These are phyloP conservation scores for Gallinago stenura DNA, from an alignment of 2,797 vertebrate genomes.

Conservation along the genomic window DNA sequence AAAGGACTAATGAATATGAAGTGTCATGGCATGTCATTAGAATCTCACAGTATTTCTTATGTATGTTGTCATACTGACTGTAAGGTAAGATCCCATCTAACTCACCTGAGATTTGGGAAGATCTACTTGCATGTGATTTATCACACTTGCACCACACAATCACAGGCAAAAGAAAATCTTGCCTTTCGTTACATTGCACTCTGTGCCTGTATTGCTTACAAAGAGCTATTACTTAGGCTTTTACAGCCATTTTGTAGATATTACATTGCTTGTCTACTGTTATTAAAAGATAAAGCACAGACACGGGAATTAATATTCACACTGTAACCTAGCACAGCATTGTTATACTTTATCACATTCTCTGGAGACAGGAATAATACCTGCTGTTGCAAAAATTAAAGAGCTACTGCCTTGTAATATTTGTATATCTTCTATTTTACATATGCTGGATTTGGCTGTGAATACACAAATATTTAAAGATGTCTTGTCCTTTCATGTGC, in stretches of 20 bases:
- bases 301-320: neutral
- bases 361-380: neutral
- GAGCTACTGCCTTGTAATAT: conserved; percentile 71
- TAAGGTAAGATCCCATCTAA: conserved; percentile 24
- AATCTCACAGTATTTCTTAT: conserved; percentile 2
- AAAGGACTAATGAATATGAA: conserved; percentile 56
- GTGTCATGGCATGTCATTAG: conserved; percentile 38
- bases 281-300: neutral
- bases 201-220: neutral
- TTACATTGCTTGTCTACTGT: neutral
- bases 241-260: neutral
- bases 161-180: neutral
- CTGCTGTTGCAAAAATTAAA: conserved; percentile 16
- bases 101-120: conserved; percentile 7
- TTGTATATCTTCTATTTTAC: conserved; percentile 50
- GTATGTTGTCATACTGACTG: neutral
- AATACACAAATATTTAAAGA: conserved; percentile 67
- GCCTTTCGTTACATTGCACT: neutral
- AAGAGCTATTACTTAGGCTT: neutral
- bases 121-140: conserved; percentile 37
- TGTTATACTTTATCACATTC: neutral
- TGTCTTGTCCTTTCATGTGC: conserved; percentile 36
- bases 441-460: conserved; percentile 40
- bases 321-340: conserved; percentile 17
- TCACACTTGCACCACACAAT: neutral